These are phyloP conservation scores for Guaruba guarouba DNA, from an alignment of 2,113 vertebrate species.

Conservation along the genomic window DNA sequence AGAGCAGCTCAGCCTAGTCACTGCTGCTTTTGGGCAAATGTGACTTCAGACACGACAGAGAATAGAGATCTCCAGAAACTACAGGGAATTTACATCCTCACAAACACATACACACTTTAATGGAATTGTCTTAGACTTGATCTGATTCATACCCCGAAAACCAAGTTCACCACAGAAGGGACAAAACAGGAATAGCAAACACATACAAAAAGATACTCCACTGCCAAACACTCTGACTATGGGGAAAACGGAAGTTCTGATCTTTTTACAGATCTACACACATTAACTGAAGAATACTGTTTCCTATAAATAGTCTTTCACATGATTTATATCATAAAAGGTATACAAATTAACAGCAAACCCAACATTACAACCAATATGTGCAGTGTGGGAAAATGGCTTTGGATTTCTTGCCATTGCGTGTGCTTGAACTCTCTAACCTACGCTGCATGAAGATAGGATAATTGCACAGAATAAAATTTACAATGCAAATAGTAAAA, in stretches of 20 bases:
- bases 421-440: background rate
- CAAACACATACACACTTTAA: background rate
- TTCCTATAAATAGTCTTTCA: background rate
- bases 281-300: background rate
- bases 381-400: background rate
- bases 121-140: background rate
- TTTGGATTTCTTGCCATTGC: background rate
- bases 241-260: background rate
- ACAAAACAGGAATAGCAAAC: background rate
- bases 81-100: background rate
- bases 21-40: background rate
- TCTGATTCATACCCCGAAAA: background rate
- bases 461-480: background rate
- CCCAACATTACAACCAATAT: background rate
- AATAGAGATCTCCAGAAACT: background rate
- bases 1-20: background rate
- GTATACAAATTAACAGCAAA: background rate
- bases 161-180: background rate
- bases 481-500: background rate
- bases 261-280: background rate
- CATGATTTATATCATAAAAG: background rate
- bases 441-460: background rate
- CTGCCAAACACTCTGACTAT: background rate
- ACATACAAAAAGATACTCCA: background rate
- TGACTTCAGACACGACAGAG: background rate